Base-by-base conservation (phyloP, 1,140 invertebrate genomes). In the Dendrolimus punctatus region DNA sequence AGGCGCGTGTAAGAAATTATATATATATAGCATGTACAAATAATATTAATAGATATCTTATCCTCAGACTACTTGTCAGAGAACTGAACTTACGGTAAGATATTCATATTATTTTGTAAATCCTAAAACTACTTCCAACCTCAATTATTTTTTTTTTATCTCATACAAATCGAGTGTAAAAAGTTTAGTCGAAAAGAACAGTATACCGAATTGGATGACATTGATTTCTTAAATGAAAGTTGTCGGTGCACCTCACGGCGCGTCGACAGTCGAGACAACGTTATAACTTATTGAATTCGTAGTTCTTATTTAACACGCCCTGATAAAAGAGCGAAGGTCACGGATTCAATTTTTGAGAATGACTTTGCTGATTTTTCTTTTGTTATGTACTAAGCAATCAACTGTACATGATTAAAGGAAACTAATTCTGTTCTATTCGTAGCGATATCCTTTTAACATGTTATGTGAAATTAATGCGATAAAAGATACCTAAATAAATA, bases 291-390 rank as follows among this genome's bases (percentile, higher is more conserved):
- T 61, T 61, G 53, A 57, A 55, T 58, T 55, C 50, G 52, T 62
- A 62, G 55, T 57, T 61, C 53, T 49, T 23, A 23, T 23, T 23
- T 23, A 23, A 23, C 50, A 54, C 43, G 46, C 10, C 50, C 40
- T 49, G 55, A 68, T 57, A 63, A 63, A 61, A 62, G 53, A 63
- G 52, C 58, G 58, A 70, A 70, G 67, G 64, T 66, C 67, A 61
- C 44, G 8, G 51, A 60, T 60, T 58, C 59, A 64, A 62, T 70
- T 62, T 66, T 58, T 50, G 47, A 62, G 49, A 66, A 53, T 70
- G 62, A 70, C 38, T 58, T 51, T 58, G 61, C 64, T 55, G 23
- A 41, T 60, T 58, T 57, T 48, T 39, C 46, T 58, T 51, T 43
- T 42, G 8, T 40, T 51, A 7, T 43, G 39, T 10, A 7, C 48